phyloP scores from a whole-genome alignment of 2,888 invertebrate species.

The Agrochola lota region DNA sequence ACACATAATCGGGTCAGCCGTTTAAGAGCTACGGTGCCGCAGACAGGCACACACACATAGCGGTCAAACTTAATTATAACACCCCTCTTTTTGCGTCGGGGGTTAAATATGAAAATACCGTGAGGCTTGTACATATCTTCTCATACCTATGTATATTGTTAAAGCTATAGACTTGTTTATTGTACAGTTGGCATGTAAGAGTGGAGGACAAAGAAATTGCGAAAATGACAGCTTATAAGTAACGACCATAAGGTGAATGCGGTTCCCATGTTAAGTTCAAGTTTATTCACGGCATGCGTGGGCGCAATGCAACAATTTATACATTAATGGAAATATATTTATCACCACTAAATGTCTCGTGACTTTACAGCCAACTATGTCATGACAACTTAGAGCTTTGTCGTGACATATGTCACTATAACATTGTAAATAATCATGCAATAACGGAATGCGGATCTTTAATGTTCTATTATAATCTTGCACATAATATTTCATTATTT shows the following conservation, averaged over 20 bases:
- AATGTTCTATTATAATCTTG: too few species aligned
- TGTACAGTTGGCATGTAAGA: not conserved
- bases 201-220: conserved; percentile 28
- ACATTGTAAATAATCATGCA: conserved; percentile 6
- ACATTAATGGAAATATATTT: conserved; percentile 41
- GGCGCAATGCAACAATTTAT: conserved; percentile 31
- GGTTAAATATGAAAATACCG: not conserved
- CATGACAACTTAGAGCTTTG: conserved; percentile 17
- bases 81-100: too few species aligned
- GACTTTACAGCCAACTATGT: conserved; percentile 31
- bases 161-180: not conserved
- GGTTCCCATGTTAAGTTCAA: conserved; percentile 60
- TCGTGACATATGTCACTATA: conserved; percentile 22
- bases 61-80: too few species aligned
- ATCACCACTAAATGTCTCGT: conserved; percentile 42
- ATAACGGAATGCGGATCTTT: conserved; percentile 48
- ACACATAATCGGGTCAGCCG: too few species aligned
- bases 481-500: not conserved
- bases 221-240: conserved; percentile 30
- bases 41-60: too few species aligned
- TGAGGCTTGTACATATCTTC: not conserved
- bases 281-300: conserved; percentile 53
- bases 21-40: too few species aligned
- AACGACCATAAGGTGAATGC: conserved; percentile 7
- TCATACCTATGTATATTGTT: not conserved